Base-by-base conservation (phyloP, 1,140 invertebrate genomes). In the Drosophila orosa region DNA sequence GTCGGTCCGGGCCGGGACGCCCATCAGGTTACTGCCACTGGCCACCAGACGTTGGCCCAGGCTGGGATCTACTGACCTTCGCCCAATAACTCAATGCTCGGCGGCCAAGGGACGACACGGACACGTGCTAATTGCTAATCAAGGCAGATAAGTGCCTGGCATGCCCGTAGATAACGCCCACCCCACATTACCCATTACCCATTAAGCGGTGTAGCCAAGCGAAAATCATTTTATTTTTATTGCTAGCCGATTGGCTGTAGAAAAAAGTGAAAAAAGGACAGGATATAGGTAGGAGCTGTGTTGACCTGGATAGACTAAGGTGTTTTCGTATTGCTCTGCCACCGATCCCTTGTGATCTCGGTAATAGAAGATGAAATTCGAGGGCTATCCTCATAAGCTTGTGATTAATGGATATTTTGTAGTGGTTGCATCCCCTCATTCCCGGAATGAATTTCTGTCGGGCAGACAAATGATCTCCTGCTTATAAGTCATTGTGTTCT, bases 71-170 rank as follows among this genome's bases (percentile, higher is more conserved):
- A 54, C 72, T 84, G 81, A 84, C 81, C 81, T 84, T 84, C 73
- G 78, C 62, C 77, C 68, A 84, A 84, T 84, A 84, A 84, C 76
- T 84, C 81, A 84, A 78, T 84, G 81, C 59, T 61, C 55, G 63
- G 27, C 60, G 45, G 31, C 24, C 42, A 45, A 68, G 50, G 61
- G 48, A 74, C 65, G 81, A 84, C 81, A 84, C 80, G 60, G 35
- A 62, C 60, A 59, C 60, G 80, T 84, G 81, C 81, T 84, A 84
- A 84, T 84, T 84, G 81, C 81, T 84, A 84, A 84, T 84, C 81
- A 85, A 61, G 47, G 35, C 63, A 78, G 81, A 84, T 84, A 84
- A 85, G 65, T 56, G 67, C 33, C 48, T 33, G 42, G 48, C 33
- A 68, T 55, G 57, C 50, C 31, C 50, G 50, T 35, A 35, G 31